These are phyloP conservation scores for Lasioglossum marginatum DNA, from an alignment of 2,888 invertebrate genomes.

Conservation along the genomic window DNA sequence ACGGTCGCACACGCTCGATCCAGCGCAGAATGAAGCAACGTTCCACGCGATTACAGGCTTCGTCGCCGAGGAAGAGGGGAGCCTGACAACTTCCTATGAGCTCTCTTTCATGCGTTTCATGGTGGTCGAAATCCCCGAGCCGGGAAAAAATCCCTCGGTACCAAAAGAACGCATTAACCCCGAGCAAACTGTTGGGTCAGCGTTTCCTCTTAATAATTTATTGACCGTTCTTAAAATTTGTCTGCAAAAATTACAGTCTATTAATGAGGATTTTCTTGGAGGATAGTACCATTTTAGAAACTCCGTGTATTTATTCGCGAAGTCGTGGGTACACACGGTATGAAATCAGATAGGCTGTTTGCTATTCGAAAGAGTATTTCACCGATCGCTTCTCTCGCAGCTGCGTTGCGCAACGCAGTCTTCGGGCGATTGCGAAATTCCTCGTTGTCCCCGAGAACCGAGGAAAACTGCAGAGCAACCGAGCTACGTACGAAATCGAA, in stretches of 20 bases:
- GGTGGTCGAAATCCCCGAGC: not conserved
- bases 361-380: not conserved
- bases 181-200: not conserved
- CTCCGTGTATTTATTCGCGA: not conserved
- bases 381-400: not conserved
- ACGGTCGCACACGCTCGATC: constrained; percentile 55
- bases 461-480: constrained; percentile 35
- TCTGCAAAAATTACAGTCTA: too few species aligned
- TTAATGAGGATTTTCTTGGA: too few species aligned
- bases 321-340: not conserved
- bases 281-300: not conserved
- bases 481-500: constrained; percentile 45
- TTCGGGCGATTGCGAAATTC: constrained; percentile 57
- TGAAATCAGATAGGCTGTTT: not conserved
- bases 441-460: constrained; percentile 17
- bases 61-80: not conserved
- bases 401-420: constrained; percentile 41
- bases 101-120: not conserved
- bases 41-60: constrained; percentile 61
- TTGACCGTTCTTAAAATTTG: too few species aligned
- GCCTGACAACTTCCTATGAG: constrained; percentile 2
- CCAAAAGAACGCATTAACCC: not conserved
- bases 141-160: not conserved
- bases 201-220: too few species aligned
- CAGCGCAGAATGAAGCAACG: constrained; percentile 52